Conservation (phyloP, 2,113 vertebrate genomes). For the Cynocephalus volans region DNA sequence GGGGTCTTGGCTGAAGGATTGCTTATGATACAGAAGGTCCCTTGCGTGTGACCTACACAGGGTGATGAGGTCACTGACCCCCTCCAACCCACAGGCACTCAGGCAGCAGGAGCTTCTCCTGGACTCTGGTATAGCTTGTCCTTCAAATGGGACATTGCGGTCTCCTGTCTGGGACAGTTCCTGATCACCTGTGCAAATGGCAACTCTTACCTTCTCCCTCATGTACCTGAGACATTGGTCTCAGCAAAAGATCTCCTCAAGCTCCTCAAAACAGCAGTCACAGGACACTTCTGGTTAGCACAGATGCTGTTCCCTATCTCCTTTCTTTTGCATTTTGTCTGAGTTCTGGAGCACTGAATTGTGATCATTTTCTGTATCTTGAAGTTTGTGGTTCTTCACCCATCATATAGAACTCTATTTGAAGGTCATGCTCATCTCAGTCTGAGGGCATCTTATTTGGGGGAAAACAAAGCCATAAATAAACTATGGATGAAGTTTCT, state of each 20-base stretch:
- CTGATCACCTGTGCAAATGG: not conserved
- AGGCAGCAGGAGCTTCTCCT: not conserved
- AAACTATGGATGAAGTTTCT: not conserved
- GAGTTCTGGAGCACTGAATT: not conserved
- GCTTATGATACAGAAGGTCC: not conserved
- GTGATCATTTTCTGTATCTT: not conserved
- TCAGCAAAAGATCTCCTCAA: not conserved
- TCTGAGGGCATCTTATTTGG: not conserved
- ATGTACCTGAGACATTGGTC: not conserved
- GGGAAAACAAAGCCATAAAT: not conserved
- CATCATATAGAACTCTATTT: not conserved
- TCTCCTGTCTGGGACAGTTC: not conserved
- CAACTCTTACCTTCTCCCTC: not conserved
- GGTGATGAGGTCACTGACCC: not conserved
- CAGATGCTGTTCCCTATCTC: not conserved
- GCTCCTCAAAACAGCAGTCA: not conserved
- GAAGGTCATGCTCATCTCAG: not conserved
- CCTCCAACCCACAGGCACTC: not conserved
- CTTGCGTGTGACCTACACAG: not conserved
- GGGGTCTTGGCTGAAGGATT: accelerated
- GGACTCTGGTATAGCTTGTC: not conserved
- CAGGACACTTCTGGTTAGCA: not conserved
- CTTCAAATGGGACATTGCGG: not conserved
- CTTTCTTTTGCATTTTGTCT: not conserved
- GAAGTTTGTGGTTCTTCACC: not conserved